Base-by-base conservation (phyloP, 2,888 invertebrate genomes). In the Drosophila merina region DNA sequence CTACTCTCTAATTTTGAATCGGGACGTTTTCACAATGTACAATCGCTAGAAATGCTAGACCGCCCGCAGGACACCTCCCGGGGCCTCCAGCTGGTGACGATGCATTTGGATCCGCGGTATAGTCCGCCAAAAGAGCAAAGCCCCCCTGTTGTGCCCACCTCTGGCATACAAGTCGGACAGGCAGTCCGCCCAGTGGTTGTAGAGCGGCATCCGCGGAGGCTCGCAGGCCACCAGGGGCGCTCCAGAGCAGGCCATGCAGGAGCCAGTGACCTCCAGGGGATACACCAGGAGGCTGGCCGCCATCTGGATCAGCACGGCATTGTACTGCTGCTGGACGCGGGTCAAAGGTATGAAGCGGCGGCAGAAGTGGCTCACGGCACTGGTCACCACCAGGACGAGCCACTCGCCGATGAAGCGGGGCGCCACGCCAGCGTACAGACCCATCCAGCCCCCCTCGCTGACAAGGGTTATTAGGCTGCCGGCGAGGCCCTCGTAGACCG, bases 181-280 rank as follows among this genome's bases (percentile, higher is more conserved):
- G 20, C 81, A 81, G 31, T 81, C 86, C 0, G 45, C 12, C 86
- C 84, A 81, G 5, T 79, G 54, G 1, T 31, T 48, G 30, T 81
- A 81, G 14, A 75, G 30, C n/a, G 81, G 83, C 81, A 86, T 86
- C 3, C 49, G 73, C 0, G 84, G 86, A 0, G 81, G 81, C 3
- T 67, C 75, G 1, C 84, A 80, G 5, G 73, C 83, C 0, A 66
- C 44, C 2, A 86, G 9, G 0, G 70, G 74, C 2, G 86, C 70
- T 1, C 81, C 81, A 0, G 73, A 51, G 10, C 67, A 83, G 20
- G 77, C 69, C 86, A 81, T 81, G 42, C 86, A 86, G 20, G 83
- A 52, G 44, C 54, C 45, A 0, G 62, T 80, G 0, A 81, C 80
- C 8, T 83, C 73, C 4, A 81, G 44, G 0, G 81, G 86, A 63